Evolutionary conservation across 2,888 invertebrate genomes (phyloP).

Genomic region (Euplagia quadripunctaria): DNA sequence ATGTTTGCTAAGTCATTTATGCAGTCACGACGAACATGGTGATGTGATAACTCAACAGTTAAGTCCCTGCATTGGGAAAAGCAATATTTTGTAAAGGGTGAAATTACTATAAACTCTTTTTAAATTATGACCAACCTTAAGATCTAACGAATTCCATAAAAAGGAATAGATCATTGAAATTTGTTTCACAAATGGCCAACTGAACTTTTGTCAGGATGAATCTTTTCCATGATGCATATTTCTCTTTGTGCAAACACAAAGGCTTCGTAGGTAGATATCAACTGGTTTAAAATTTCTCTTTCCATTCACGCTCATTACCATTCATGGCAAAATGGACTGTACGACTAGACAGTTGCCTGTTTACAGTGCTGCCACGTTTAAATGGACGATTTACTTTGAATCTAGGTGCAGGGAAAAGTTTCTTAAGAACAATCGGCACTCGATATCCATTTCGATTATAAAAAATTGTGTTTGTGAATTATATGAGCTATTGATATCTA

Average conservation of each 20-base stretch:
- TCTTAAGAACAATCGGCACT: background rate
- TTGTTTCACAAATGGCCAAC: background rate
- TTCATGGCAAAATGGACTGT: background rate
- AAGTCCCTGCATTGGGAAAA: too few species aligned
- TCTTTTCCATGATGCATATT: background rate
- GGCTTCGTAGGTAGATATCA: background rate
- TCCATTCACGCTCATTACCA: constrained; percentile 6
- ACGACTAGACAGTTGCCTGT: background rate
- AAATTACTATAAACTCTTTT: too few species aligned
- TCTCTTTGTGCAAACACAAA: constrained; percentile 8
- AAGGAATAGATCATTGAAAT: background rate
- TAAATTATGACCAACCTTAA: too few species aligned
- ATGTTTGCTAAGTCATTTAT: too few species aligned
- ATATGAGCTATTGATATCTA: too few species aligned
- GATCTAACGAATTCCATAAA: background rate
- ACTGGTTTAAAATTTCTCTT: constrained; percentile 1
- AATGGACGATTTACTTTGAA: background rate
- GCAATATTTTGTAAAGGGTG: too few species aligned
- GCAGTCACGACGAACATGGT: too few species aligned
- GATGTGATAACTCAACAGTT: too few species aligned
- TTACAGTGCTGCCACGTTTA: background rate
- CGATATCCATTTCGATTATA: background rate
- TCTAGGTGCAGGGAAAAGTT: background rate
- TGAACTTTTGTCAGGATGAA: background rate
- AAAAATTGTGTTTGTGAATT: background rate